Conservation (phyloP, 2,113 vertebrate genomes). For the Paracanthobrama guichenoti region DNA sequence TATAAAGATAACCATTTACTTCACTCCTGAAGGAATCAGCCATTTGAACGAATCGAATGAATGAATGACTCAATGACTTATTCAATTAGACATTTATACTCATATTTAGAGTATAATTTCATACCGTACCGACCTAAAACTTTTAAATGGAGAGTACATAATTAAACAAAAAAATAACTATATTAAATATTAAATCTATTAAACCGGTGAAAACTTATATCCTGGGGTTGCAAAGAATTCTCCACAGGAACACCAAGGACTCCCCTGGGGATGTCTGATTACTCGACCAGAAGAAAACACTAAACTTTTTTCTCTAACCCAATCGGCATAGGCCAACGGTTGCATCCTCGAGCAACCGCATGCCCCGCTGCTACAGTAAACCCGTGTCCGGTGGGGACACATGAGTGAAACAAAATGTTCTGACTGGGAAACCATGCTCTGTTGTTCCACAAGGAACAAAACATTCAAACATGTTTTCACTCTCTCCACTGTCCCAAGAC, state of each 20-base stretch:
- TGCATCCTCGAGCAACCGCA: neutral
- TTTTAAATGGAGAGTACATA: neutral
- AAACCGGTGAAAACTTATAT: neutral
- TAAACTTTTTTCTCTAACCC: neutral
- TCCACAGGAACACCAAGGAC: neutral
- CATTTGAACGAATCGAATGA: too few species aligned
- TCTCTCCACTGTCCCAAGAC: slow-evolving; percentile 5
- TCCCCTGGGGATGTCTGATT: neutral
- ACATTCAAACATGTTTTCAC: neutral
- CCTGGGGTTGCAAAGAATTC: neutral
- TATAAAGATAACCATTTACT: too few species aligned
- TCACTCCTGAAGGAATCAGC: too few species aligned
- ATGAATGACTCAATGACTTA: too few species aligned
- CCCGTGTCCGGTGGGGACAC: neutral
- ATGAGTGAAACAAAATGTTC: slow-evolving; percentile 8
- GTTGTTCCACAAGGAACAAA: slow-evolving; percentile 19
- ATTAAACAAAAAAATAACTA: neutral
- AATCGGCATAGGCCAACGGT: neutral
- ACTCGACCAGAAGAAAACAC: slow-evolving; percentile 4
- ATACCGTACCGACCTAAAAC: too few species aligned
- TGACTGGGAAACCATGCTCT: slow-evolving; percentile 23
- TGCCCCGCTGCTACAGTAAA: slow-evolving; percentile 25
- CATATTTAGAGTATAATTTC: too few species aligned
- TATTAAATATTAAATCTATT: neutral
- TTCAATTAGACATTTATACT: too few species aligned